Conservation (phyloP, 2,797 vertebrate genomes). For the Typhlichthys eigenmanni region DNA sequence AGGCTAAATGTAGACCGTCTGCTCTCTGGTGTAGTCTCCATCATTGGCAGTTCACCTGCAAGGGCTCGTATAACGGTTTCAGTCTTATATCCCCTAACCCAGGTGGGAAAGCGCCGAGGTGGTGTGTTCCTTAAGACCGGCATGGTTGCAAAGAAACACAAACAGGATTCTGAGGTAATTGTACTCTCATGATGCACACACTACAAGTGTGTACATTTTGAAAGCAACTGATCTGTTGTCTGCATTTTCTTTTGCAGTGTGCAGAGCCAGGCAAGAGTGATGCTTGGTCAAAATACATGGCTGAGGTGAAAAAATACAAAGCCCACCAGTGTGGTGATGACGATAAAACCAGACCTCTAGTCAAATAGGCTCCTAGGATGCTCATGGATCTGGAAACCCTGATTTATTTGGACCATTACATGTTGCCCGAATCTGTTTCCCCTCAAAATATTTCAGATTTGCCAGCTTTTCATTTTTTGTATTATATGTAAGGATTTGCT, state of each 20-base stretch:
- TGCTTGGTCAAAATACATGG: constrained; percentile 96
- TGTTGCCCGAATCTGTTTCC: constrained; percentile 52
- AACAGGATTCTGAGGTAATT: constrained; percentile 86
- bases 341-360: constrained; percentile 94
- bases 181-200: accelerated
- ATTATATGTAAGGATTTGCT: constrained; percentile 32
- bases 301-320: constrained; percentile 98
- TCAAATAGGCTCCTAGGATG: constrained; percentile 79
- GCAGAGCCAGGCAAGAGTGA: constrained; percentile 88
- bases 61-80: constrained; percentile 90
- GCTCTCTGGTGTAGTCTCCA: constrained; percentile 83
- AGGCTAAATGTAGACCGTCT: constrained; percentile 70
- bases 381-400: constrained; percentile 23
- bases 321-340: constrained; percentile 95
- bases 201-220: not conserved
- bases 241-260: constrained; percentile 64
- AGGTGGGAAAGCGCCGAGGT: constrained; percentile 97
- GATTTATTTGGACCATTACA: constrained; percentile 39
- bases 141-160: constrained; percentile 96
- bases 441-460: constrained; percentile 37
- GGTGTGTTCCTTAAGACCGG: constrained; percentile 97
- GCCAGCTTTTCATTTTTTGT: constrained; percentile 20
- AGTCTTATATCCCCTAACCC: constrained; percentile 96
- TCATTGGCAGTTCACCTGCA: constrained; percentile 78
- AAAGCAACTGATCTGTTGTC: not conserved